Evolutionary conservation across 1,140 invertebrate species (phyloP).

Genomic region (Hylaeus volcanicus): DNA sequence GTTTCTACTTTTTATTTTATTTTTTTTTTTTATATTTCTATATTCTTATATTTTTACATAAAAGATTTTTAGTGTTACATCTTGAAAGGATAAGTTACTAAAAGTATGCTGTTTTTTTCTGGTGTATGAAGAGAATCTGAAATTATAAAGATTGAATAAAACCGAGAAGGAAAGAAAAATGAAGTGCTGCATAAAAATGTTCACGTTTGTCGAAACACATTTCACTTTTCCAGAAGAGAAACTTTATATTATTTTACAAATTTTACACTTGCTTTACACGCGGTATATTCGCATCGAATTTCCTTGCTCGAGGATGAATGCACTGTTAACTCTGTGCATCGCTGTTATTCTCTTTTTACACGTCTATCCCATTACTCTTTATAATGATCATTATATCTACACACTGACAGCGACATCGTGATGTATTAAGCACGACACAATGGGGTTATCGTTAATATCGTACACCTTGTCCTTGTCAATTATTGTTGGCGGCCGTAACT

Average conservation of each 20-base stretch:
- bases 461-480: conserved; percentile 3
- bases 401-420: background rate
- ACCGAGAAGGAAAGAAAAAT: background rate
- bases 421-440: conserved; percentile 17
- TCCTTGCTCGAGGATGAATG: background rate
- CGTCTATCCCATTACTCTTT: background rate
- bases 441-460: background rate
- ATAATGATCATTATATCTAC: conserved; percentile 13
- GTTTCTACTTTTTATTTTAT: no score
- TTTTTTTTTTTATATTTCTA: no score
- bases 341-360: background rate
- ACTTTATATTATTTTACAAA: no score
- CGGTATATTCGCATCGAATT: background rate
- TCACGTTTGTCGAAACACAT: no score
- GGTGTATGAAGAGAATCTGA: no score
- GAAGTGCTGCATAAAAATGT: no score
- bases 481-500: background rate
- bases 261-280: no score
- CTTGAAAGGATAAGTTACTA: no score
- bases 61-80: no score
- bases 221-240: no score
- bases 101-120: no score
- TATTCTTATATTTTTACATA: no score
- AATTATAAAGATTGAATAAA: background rate
- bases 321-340: background rate